Conservation (phyloP, 2,797 vertebrate species). For the Chelon auratus region DNA sequence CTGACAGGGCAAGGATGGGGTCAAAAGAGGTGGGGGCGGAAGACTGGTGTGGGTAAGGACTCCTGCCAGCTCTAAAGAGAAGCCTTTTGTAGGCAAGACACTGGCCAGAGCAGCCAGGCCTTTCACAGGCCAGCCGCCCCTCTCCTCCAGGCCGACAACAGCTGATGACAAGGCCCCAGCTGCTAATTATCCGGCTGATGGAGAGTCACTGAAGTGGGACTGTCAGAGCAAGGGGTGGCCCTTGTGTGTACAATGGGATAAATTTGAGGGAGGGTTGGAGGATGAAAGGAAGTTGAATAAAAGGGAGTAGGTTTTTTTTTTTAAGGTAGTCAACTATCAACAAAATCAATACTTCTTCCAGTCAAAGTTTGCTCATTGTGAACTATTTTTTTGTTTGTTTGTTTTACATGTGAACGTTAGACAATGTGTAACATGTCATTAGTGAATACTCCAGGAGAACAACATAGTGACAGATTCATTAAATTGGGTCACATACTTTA, state of each 20-base stretch:
- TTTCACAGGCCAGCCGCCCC: conserved; percentile 69
- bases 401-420: conserved; percentile 3
- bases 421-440: not conserved
- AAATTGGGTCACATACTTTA: not conserved
- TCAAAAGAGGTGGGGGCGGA: conserved; percentile 61
- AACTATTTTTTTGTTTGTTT: not conserved
- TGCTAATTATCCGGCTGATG: conserved; percentile 85
- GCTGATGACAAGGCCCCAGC: conserved; percentile 81
- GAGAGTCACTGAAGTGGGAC: conserved; percentile 82
- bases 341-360: conserved; percentile 15
- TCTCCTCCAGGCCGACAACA: conserved; percentile 71
- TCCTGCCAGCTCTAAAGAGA: conserved; percentile 78
- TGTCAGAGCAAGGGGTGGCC: conserved; percentile 75
- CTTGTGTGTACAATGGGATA: conserved; percentile 70
- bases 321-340: conserved; percentile 19
- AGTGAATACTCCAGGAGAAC: conserved; percentile 16
- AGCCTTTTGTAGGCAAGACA: conserved; percentile 78
- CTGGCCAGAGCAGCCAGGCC: conserved; percentile 70
- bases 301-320: conserved; percentile 21
- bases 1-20: conserved; percentile 73
- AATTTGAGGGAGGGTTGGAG: conserved; percentile 47
- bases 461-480: conserved; percentile 5
- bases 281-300: conserved; percentile 49
- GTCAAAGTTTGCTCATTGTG: conserved; percentile 1
- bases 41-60: conserved; percentile 56